phyloP scores from a whole-genome alignment of 2,888 invertebrate genomes.

The Andrena fulva region DNA sequence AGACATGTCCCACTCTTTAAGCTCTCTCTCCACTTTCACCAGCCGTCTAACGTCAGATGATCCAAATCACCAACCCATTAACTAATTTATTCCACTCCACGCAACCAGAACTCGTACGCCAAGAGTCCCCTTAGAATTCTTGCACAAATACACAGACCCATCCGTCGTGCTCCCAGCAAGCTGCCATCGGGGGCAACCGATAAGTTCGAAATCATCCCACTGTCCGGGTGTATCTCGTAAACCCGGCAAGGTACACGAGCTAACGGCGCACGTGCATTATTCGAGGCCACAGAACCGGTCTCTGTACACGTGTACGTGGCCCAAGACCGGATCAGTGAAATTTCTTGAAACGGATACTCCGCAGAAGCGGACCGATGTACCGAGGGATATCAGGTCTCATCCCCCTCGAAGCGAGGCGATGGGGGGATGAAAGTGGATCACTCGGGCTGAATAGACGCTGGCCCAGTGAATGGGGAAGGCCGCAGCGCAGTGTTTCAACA shows the following conservation, averaged over 20 bases:
- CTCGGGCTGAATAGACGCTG: slow-evolving; percentile 41
- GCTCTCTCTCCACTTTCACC: no score
- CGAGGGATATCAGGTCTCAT: slow-evolving; percentile 39
- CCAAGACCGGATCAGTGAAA: slow-evolving; percentile 11
- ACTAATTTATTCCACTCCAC: no score
- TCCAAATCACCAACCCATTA: no score
- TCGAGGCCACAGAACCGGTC: background rate
- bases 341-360: slow-evolving; percentile 48
- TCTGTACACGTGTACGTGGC: slow-evolving; percentile 11
- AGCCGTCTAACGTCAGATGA: no score
- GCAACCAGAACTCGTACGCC: no score
- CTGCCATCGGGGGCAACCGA: background rate
- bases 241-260: background rate
- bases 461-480: slow-evolving; percentile 32
- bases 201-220: background rate
- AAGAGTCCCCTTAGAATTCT: background rate
- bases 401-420: background rate
- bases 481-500: slow-evolving; percentile 16
- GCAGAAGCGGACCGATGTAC: slow-evolving; percentile 39
- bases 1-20: no score
- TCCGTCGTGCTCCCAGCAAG: no score
- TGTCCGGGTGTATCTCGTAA: background rate
- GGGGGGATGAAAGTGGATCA: slow-evolving; percentile 44
- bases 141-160: background rate
- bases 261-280: background rate